Evolutionary conservation across 2,797 vertebrate genomes (phyloP), one percentile per base, ranked within the genome.

Genomic region (Coracias cyanogaster): DNA sequence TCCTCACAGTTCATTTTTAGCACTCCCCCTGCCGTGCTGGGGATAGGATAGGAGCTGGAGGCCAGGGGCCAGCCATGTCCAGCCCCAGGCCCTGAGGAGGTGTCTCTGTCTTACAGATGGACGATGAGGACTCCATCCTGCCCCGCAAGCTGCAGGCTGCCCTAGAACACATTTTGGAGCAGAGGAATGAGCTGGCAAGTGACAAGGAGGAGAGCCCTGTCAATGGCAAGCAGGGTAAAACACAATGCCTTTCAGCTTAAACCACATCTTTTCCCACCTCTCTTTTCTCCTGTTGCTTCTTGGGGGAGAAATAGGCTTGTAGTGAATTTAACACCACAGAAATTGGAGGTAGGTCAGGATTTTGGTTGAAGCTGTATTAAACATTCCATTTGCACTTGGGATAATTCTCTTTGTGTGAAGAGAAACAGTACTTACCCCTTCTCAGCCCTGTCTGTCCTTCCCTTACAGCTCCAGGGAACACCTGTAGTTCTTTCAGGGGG

Each of bases 121-220:
- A 99, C 29, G 99, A 99, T 57, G 99, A 99, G 86, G 99, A 99
- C 94, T 99, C 99, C 48, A 99, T 99, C 88, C 98, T 99, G 81
- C 99, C 99, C 71, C 99, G 99, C 90, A 99, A 99, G 97, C 98
- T 99, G 94, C 99, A 99, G 97, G 98, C 98, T 0, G 99, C 99
- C 73, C 98, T 99, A 5, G 99, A 99, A 76, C 98, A 99, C 37
- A 99, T 99, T 84, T 97, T 99, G 96, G 99, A 99, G 88, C 99
- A 99, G 98, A 99, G 99, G 97, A 99, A 98, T 16, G 99, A 99
- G 81, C 96, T 99, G 95, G 99, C 99, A 1, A 98, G 93, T 6
- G 99, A 99, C 70, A 98, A 98, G 93, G 99, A 98, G 64, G 99
- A 99, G 74, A 86, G 95, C 94, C 33, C 96, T 83, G 77, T 80